Conservation (phyloP, 1,140 invertebrate genomes). For the Harpegnathos saltator region DNA sequence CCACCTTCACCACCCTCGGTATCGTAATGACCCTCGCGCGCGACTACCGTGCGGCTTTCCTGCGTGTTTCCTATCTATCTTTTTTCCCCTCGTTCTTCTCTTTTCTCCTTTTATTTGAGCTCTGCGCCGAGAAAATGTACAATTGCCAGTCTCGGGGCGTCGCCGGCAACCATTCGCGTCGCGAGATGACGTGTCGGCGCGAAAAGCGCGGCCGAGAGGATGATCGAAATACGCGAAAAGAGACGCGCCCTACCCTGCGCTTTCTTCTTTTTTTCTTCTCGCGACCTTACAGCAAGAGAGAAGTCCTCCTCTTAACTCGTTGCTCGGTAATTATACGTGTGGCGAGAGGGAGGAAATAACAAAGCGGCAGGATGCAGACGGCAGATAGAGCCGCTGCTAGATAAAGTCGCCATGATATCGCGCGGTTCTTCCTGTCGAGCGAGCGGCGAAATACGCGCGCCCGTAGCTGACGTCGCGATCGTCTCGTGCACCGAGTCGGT, state of each 20-base stretch:
- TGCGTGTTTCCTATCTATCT: not conserved
- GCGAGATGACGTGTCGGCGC: too few species aligned
- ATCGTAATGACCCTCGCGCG: slow-evolving; percentile 63
- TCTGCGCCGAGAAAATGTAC: not conserved
- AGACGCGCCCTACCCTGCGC: too few species aligned
- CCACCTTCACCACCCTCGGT: slow-evolving; percentile 62
- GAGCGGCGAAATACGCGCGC: slow-evolving; percentile 30
- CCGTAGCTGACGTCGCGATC: too few species aligned
- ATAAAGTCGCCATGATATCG: slow-evolving; percentile 77
- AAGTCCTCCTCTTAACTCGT: not conserved
- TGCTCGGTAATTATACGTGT: slow-evolving; percentile 50
- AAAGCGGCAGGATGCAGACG: slow-evolving; percentile 77
- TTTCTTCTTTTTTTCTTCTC: too few species aligned
- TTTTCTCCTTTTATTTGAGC: not conserved
- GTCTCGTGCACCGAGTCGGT: not conserved
- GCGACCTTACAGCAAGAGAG: too few species aligned
- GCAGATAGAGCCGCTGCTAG: slow-evolving; percentile 75
- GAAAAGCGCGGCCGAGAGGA: too few species aligned
- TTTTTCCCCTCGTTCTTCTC: not conserved
- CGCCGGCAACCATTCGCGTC: too few species aligned
- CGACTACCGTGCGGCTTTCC: slow-evolving; percentile 32
- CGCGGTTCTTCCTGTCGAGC: slow-evolving; percentile 77
- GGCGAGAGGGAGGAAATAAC: slow-evolving; percentile 77
- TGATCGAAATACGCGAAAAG: too few species aligned
- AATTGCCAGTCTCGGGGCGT: not conserved